A percentile compares a stretch with the other conserved stretches of the same genome.
These are phyloP conservation scores for Melanaphis sacchari DNA, from an alignment of 1,140 invertebrate species.

Conservation along the genomic window DNA sequence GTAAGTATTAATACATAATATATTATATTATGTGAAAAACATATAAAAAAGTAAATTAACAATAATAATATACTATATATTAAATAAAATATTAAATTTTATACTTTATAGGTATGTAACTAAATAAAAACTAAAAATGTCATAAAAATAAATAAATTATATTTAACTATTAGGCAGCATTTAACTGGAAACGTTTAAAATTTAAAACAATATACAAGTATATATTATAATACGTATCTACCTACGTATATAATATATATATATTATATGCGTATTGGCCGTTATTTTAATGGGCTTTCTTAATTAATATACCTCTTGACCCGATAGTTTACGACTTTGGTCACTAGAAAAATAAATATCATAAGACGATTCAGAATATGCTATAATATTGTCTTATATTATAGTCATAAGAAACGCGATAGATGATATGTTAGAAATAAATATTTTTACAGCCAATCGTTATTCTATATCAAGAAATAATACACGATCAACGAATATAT, in stretches of 20 bases:
- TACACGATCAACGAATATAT: not conserved
- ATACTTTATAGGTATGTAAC: not conserved
- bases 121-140: not conserved
- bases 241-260: no score
- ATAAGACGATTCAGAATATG: not conserved
- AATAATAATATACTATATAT: not conserved
- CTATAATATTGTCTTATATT: not conserved
- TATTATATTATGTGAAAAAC: not conserved
- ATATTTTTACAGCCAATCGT: not conserved
- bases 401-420: not conserved
- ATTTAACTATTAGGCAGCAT: not conserved
- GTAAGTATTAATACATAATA: not conserved
- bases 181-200: slow-evolving; percentile 1
- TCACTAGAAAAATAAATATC: not conserved
- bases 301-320: not conserved
- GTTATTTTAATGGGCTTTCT: not conserved
- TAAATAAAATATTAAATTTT: not conserved
- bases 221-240: no score
- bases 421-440: not conserved
- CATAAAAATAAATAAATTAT: not conserved
- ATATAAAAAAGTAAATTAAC: not conserved
- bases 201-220: not conserved
- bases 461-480: not conserved
- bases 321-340: not conserved
- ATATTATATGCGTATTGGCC: not conserved